Conservation (phyloP, 2,113 vertebrate species). For the Forbesichthys agassizii region DNA sequence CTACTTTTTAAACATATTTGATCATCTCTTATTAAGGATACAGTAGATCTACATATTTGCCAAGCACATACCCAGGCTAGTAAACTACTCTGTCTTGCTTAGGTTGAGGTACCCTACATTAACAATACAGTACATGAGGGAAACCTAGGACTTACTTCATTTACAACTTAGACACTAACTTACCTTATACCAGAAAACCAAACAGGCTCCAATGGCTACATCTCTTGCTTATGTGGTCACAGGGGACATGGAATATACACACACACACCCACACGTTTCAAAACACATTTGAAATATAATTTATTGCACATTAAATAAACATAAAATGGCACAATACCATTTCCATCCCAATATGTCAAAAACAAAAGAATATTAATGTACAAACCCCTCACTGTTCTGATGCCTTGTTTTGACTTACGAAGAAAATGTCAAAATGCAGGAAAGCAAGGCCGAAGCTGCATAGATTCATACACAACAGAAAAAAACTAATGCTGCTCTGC, state of each 20-base stretch:
- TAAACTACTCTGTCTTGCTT: too few species aligned
- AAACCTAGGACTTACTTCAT: not conserved
- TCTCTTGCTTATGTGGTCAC: not conserved
- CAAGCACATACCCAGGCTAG: too few species aligned
- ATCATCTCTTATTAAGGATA: too few species aligned
- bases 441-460: conserved; percentile 72
- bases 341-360: conserved; percentile 61
- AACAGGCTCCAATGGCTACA: too few species aligned
- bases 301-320: conserved; percentile 82
- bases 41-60: too few species aligned
- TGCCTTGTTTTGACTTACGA: conserved; percentile 44
- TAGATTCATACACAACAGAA: conserved; percentile 65
- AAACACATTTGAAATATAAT: conserved; percentile 78
- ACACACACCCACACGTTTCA: conserved; percentile 59
- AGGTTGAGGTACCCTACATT: too few species aligned
- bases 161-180: not conserved
- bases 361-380: conserved; percentile 58
- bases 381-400: conserved; percentile 61
- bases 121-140: too few species aligned
- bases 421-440: conserved; percentile 60
- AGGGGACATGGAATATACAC: not conserved
- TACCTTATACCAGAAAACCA: too few species aligned
- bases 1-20: too few species aligned
- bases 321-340: conserved; percentile 75
- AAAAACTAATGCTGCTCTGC: conserved; percentile 36